These are phyloP conservation scores for Pantherophis vulpinus DNA, from an alignment of 2,797 vertebrate species.

Conservation along the genomic window DNA sequence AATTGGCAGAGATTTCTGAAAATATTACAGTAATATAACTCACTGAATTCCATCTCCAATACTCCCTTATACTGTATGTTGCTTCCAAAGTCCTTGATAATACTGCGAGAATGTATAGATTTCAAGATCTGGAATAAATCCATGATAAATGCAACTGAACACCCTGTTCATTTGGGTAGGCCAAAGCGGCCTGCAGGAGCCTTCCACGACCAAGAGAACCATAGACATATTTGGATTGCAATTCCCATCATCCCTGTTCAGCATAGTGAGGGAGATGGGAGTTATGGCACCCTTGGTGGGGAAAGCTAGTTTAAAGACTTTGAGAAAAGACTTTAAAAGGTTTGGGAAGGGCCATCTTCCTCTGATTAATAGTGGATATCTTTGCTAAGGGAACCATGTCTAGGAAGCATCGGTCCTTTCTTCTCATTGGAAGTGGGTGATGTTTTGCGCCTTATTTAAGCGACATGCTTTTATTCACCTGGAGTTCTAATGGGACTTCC, in stretches of 20 bases:
- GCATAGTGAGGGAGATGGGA: background rate
- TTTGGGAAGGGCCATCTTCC: background rate
- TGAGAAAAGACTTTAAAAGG: background rate
- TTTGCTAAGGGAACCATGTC: background rate
- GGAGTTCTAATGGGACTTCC: background rate
- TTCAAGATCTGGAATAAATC: background rate
- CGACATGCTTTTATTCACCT: background rate
- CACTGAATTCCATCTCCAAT: background rate
- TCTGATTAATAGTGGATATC: background rate
- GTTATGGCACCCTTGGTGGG: background rate
- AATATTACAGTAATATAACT: background rate
- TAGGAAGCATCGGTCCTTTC: background rate
- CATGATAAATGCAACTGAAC: background rate
- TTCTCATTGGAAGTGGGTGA: background rate
- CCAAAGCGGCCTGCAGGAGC: background rate
- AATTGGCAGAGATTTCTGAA: fast-evolving
- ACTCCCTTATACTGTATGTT: background rate
- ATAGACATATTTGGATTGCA: background rate
- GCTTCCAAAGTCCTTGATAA: slow-evolving; percentile 3
- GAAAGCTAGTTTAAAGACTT: background rate
- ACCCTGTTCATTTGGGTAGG: background rate
- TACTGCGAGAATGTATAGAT: background rate
- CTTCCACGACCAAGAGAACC: background rate
- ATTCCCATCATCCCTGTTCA: background rate
- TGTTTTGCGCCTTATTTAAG: background rate